These are phyloP conservation scores for Oscheius onirici DNA, from an alignment of 2,888 invertebrate species.

Conservation along the genomic window DNA sequence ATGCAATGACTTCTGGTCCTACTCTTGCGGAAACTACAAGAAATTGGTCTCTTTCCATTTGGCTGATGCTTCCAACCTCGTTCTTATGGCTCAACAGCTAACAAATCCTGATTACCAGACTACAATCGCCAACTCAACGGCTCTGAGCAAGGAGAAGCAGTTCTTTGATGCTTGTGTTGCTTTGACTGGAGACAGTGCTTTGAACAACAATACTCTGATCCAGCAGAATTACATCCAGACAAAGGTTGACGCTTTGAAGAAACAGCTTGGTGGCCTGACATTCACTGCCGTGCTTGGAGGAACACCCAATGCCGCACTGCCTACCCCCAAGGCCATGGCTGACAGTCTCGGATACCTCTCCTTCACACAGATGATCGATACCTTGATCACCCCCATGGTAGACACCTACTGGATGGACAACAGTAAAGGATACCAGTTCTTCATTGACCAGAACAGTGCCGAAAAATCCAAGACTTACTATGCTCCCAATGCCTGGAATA, in stretches of 20 bases:
- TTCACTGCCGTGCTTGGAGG: slow-evolving; percentile 20
- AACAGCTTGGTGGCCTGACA: slow-evolving; percentile 12
- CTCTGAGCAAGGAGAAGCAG: slow-evolving; percentile 46
- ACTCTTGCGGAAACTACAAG: slow-evolving; percentile 60
- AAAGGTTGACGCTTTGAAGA: slow-evolving; percentile 34
- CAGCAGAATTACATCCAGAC: slow-evolving; percentile 39
- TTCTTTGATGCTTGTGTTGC: slow-evolving; percentile 44
- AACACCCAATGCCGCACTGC: slow-evolving; percentile 24
- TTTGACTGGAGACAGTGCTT: slow-evolving; percentile 17
- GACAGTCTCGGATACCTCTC: slow-evolving; percentile 48
- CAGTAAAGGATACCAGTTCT: slow-evolving; percentile 44
- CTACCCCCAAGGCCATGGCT: slow-evolving; percentile 39
- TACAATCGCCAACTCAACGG: slow-evolving; percentile 37
- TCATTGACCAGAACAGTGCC: slow-evolving; percentile 51
- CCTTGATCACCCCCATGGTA: slow-evolving; percentile 47
- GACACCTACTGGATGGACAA: slow-evolving; percentile 52
- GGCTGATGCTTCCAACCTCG: slow-evolving; percentile 45
- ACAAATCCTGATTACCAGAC: slow-evolving; percentile 45
- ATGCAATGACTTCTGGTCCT: slow-evolving; percentile 65
- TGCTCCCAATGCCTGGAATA: slow-evolving; percentile 45
- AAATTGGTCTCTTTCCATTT: slow-evolving; percentile 44
- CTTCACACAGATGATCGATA: slow-evolving; percentile 48
- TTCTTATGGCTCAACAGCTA: slow-evolving; percentile 49
- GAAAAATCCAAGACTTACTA: slow-evolving; percentile 51
- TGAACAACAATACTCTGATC: slow-evolving; percentile 36